phyloP scores from a whole-genome alignment of 2,888 invertebrate genomes.

The Clanis bilineata region DNA sequence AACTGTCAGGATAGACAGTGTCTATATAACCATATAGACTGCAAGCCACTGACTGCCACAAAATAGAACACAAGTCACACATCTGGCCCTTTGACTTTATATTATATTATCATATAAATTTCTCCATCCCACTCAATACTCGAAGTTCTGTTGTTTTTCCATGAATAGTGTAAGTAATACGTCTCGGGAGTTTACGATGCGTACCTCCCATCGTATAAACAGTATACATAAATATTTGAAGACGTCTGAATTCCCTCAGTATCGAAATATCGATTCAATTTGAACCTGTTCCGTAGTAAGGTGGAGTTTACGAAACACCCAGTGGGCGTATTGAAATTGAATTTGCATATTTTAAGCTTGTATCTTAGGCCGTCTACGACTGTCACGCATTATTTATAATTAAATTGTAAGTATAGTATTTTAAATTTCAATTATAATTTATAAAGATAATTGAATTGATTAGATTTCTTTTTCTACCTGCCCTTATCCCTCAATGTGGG shows the following conservation, averaged over 20 bases:
- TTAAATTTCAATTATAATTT: not conserved
- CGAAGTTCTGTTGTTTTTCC: not conserved
- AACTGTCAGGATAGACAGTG: too few relatives aligned
- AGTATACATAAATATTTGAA: constrained; percentile 13
- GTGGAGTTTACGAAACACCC: constrained; percentile 16
- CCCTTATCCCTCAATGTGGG: too few relatives aligned
- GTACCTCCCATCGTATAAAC: constrained; percentile 1
- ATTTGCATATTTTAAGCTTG: constrained; percentile 20
- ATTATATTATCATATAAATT: not conserved
- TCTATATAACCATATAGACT: too few relatives aligned
- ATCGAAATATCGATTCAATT: constrained; percentile 25
- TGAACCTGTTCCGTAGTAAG: constrained; percentile 4
- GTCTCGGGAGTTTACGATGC: not conserved
- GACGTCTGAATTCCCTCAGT: constrained; percentile 12
- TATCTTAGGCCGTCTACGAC: constrained; percentile 12
- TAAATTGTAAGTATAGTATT: not conserved
- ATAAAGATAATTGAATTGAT: not conserved
- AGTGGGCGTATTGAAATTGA: constrained; percentile 15
- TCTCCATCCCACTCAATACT: not conserved
- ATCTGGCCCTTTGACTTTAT: not conserved
- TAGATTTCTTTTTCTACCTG: too few relatives aligned
- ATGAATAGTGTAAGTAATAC: constrained; percentile 1
- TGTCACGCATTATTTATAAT: not conserved
- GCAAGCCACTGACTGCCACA: too few relatives aligned
- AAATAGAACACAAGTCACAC: too few relatives aligned